Base-by-base conservation (phyloP, 2,888 invertebrate species). In the Epinotia ramella region DNA sequence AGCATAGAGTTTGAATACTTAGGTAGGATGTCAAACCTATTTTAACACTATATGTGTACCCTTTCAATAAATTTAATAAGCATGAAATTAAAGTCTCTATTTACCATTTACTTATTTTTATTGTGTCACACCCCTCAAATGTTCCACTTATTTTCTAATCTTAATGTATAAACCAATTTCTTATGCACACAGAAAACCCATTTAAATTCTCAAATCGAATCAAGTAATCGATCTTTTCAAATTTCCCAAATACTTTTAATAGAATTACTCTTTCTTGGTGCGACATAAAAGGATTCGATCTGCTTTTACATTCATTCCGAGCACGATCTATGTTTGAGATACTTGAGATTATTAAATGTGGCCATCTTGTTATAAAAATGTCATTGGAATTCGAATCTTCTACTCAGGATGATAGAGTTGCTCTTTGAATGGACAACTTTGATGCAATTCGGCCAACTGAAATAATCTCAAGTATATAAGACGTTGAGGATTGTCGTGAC, bases 211-310 rank as follows among this genome's bases (percentile, higher is more conserved):
- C 18, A 63, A 76, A 73, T 65, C 64, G 68, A 76, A 73, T 76
- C 68, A 73, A 76, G 66, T 73, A 69, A 76, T 76, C 62, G 76
- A 69, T 71, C 73, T 69, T 49, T 73, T 76, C 65, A 73, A 68
- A 62, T 72, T 44, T 57, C 62, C 20, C 57, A 49, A 73, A 69
- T 64, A 69, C 64, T 59, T 67, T 71, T 74, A 77, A 77, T 72
- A 72, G 72, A 77, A 77, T 77, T 68, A 72, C 71, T 72, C 67
- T 63, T 49, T 76, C 67, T 46, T 64, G 24, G 20, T 44, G 59
- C 46, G 69, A 68, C 57, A 73, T 70, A 77, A 77, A 77, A 66
- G 33, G 73, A 77, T 77, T 73, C 20, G 77, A 65, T 73, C 59
- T 66, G 73, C 64, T 73, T 59, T 73, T 65, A 64, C 63, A 68